Conservation (phyloP, 1,140 invertebrate species). For the Drosophila malerkotliana region DNA sequence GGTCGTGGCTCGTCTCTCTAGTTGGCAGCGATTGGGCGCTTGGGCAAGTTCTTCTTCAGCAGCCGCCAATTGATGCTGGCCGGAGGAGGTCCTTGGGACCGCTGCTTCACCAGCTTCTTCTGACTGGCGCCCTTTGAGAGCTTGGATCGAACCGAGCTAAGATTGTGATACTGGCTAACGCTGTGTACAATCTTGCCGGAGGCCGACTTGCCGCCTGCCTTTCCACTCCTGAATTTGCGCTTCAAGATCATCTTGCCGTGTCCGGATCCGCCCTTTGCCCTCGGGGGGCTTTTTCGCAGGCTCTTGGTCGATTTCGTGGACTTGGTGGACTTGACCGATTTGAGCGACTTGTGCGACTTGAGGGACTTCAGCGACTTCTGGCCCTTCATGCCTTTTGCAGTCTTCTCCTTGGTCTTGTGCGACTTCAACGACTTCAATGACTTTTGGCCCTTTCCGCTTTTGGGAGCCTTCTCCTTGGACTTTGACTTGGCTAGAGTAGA, state of each 20-base stretch:
- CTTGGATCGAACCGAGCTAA: slow-evolving; percentile 41
- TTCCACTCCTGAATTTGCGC: slow-evolving; percentile 33
- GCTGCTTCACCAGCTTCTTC: slow-evolving; percentile 32
- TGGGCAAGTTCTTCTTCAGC: slow-evolving; percentile 59
- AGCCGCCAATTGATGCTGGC: slow-evolving; percentile 67
- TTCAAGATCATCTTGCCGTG: slow-evolving; percentile 61
- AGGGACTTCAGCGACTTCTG: slow-evolving; percentile 42
- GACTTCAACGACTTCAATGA: slow-evolving; percentile 12
- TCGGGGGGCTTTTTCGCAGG: slow-evolving; percentile 23
- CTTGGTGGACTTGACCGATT: slow-evolving; percentile 32
- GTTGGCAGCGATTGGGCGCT: slow-evolving; percentile 8
- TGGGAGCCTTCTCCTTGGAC: slow-evolving; percentile 1
- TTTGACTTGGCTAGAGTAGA: neutral
- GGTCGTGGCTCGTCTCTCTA: neutral
- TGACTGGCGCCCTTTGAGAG: slow-evolving; percentile 20
- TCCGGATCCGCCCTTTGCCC: slow-evolving; percentile 17
- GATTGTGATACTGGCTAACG: slow-evolving; percentile 54
- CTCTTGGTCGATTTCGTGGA: slow-evolving; percentile 11
- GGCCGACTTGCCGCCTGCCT: slow-evolving; percentile 24
- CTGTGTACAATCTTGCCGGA: slow-evolving; percentile 44
- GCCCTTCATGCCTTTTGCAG: slow-evolving; percentile 3
- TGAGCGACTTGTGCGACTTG: slow-evolving; percentile 45
- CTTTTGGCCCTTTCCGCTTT: slow-evolving; percentile 6
- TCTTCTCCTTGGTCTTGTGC: slow-evolving; percentile 7
- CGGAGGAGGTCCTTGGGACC: neutral